Evolutionary conservation across 1,140 invertebrate genomes (phyloP).

Genomic region (Sminthurides bifidus): DNA sequence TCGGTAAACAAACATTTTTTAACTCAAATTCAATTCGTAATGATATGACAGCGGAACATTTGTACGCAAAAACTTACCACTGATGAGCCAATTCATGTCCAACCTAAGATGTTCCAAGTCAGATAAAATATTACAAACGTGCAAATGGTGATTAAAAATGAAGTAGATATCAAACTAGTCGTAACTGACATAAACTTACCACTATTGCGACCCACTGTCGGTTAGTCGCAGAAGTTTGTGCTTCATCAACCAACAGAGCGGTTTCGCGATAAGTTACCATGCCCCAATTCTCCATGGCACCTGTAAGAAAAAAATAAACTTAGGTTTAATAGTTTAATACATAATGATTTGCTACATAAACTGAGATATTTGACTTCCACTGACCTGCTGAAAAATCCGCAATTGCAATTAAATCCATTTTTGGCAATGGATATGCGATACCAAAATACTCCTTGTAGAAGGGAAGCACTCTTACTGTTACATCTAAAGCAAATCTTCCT

Average conservation of each 20-base stretch:
- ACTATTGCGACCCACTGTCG: constrained; percentile 80
- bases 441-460: constrained; percentile 92
- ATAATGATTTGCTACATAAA: constrained; percentile 35
- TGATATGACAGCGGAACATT: background rate
- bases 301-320: constrained; percentile 32
- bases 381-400: constrained; percentile 77
- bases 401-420: constrained; percentile 90
- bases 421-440: constrained; percentile 88
- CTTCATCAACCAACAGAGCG: constrained; percentile 66
- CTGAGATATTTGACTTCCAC: constrained; percentile 35
- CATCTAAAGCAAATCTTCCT: constrained; percentile 78
- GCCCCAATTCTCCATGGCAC: constrained; percentile 79
- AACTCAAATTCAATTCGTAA: no score
- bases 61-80: constrained; percentile 14
- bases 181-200: constrained; percentile 30
- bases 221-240: constrained; percentile 66
- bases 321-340: no score
- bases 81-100: constrained; percentile 73
- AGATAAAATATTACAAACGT: background rate
- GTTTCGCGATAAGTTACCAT: constrained; percentile 57
- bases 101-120: constrained; percentile 35
- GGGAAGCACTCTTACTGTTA: constrained; percentile 69
- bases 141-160: background rate
- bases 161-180: background rate
- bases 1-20: constrained; percentile 40